Percentiles rank a stretch among this genome's conserved stretches.
Evolutionary conservation across 2,797 vertebrate species (phyloP).

Genomic region (Echiichthys vipera): DNA sequence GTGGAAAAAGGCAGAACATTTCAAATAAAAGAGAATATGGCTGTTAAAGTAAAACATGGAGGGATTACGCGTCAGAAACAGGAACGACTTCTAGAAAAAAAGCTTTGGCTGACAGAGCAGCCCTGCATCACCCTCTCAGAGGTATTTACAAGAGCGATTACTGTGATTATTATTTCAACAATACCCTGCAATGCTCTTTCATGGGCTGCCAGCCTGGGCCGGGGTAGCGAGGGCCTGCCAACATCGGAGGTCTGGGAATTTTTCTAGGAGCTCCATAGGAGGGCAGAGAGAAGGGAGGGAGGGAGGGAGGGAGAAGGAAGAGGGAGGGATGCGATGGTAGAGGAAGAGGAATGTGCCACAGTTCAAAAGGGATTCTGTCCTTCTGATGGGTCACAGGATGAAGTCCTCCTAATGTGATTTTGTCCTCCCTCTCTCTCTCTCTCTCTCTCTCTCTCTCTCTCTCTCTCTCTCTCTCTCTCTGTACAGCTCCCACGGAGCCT

Average conservation of each 20-base stretch:
- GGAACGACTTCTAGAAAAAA: slow-evolving; percentile 75
- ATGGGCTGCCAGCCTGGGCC: slow-evolving; percentile 83
- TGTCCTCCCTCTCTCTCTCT: slow-evolving; percentile 61
- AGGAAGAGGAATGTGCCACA: slow-evolving; percentile 25
- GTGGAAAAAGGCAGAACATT: slow-evolving; percentile 65
- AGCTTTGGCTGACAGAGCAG: slow-evolving; percentile 74
- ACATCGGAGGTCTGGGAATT: slow-evolving; percentile 77
- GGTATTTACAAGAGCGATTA: slow-evolving; percentile 85
- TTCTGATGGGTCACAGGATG: slow-evolving; percentile 68
- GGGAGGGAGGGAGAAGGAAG: not conserved
- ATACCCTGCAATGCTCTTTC: slow-evolving; percentile 86
- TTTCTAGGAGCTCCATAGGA: slow-evolving; percentile 65
- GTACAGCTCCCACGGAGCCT: slow-evolving; percentile 94
- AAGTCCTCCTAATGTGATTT: slow-evolving; percentile 45
- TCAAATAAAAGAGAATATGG: slow-evolving; percentile 60
- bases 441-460: slow-evolving; percentile 46
- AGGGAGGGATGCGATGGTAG: slow-evolving; percentile 16
- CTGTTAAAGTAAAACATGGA: slow-evolving; percentile 68
- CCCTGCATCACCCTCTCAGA: slow-evolving; percentile 79
- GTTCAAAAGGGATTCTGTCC: slow-evolving; percentile 80
- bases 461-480: slow-evolving; percentile 78
- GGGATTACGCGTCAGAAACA: slow-evolving; percentile 73
- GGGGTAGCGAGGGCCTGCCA: slow-evolving; percentile 80
- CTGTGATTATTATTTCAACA: slow-evolving; percentile 89
- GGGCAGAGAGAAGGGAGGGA: slow-evolving; percentile 26